A percentile compares a stretch with the other conserved stretches of the same genome.
phyloP scores from a whole-genome alignment of 1,140 invertebrate genomes.

The Vanessa atalanta region DNA sequence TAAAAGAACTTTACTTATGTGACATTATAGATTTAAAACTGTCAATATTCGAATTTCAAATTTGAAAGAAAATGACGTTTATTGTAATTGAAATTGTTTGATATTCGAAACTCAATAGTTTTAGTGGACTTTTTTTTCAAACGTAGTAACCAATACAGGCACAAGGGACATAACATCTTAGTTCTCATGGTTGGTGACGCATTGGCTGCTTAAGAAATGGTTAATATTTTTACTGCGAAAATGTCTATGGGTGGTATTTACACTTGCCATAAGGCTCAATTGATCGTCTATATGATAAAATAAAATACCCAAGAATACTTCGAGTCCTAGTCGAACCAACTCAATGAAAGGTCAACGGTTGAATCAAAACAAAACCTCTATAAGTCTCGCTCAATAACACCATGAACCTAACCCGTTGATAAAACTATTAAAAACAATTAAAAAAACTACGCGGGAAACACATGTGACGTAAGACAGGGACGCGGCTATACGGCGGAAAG shows the following conservation, averaged over 20 bases:
- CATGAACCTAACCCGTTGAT: constrained; percentile 53
- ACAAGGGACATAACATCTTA: too few relatives aligned
- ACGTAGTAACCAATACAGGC: too few relatives aligned
- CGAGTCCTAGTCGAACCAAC: neutral
- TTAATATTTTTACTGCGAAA: too few relatives aligned
- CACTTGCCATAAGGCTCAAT: too few relatives aligned
- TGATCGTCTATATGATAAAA: too few relatives aligned
- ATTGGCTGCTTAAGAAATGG: too few relatives aligned
- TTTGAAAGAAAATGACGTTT: neutral
- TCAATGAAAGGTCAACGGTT: constrained; percentile 30
- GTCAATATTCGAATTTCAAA: neutral
- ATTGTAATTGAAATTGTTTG: too few relatives aligned
- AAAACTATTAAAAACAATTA: constrained; percentile 55
- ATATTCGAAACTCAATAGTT: too few relatives aligned
- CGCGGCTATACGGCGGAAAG: constrained; percentile 42
- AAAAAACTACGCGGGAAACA: constrained; percentile 63
- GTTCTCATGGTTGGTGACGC: too few relatives aligned
- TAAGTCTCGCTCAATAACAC: constrained; percentile 27
- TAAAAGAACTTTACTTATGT: neutral
- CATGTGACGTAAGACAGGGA: constrained; percentile 53
- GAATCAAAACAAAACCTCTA: constrained; percentile 24
- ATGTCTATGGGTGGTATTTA: too few relatives aligned
- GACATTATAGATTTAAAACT: neutral
- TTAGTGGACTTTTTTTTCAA: too few relatives aligned
- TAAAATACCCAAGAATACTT: too few relatives aligned